Conservation (phyloP, 2,888 invertebrate species). For the Cryptus armator region DNA sequence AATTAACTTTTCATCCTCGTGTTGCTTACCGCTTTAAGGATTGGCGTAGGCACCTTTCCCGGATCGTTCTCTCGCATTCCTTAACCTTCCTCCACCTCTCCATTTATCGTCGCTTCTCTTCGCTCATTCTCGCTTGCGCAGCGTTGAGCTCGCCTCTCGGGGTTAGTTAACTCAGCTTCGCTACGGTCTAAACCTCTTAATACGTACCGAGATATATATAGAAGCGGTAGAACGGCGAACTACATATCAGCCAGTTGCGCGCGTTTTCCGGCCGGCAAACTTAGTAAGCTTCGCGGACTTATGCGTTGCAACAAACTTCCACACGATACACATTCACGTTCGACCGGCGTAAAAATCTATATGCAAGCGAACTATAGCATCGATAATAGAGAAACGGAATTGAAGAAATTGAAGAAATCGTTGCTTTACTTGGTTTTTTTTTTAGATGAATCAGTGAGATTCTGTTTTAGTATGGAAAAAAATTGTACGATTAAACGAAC, state of each 20-base stretch:
- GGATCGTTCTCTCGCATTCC: slow-evolving; percentile 13
- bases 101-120: not conserved
- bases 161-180: not conserved
- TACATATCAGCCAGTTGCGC: slow-evolving; percentile 11
- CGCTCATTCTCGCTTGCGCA: slow-evolving; percentile 4
- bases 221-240: slow-evolving; percentile 23
- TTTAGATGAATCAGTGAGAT: too few relatives aligned
- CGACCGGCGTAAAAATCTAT: not conserved
- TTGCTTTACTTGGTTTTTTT: not conserved
- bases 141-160: not conserved
- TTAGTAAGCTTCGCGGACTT: slow-evolving; percentile 76
- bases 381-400: too few relatives aligned
- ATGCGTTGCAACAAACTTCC: slow-evolving; percentile 74
- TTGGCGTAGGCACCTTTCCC: slow-evolving; percentile 9
- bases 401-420: not conserved
- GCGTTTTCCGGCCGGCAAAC: slow-evolving; percentile 73
- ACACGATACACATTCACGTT: not conserved
- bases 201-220: slow-evolving; percentile 21
- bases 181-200: not conserved
- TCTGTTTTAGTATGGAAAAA: not conserved
- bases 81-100: slow-evolving; percentile 1
- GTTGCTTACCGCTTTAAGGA: slow-evolving; percentile 52
- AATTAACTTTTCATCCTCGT: slow-evolving; percentile 49
- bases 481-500: too few relatives aligned
- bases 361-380: not conserved